phyloP scores from a whole-genome alignment of 2,797 vertebrate genomes.

The Kryptopterus vitreolus region DNA sequence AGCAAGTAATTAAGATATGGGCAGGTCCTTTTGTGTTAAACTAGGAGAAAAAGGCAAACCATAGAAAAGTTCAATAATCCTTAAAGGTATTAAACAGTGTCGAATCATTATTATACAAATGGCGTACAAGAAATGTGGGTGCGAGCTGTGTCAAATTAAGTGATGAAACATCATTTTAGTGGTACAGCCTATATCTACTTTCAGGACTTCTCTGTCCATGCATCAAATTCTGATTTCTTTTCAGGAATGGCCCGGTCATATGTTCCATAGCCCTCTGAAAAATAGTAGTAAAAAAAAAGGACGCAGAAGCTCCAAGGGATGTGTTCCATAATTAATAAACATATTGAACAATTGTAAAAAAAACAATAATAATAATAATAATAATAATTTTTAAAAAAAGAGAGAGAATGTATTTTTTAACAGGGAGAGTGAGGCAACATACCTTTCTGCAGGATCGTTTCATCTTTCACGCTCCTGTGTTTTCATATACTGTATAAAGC shows the following conservation, averaged over 20 bases:
- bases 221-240: background rate
- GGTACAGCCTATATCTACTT: background rate
- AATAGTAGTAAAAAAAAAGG: too few species aligned
- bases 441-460: conserved; percentile 34
- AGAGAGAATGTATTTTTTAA: background rate
- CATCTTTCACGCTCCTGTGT: conserved; percentile 37
- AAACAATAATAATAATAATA: background rate
- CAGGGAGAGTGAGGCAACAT: conserved; percentile 18
- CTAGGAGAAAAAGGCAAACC: background rate
- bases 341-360: background rate
- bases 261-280: background rate
- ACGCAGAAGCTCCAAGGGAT: background rate
- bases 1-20: conserved; percentile 48
- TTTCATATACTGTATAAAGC: conserved; percentile 45
- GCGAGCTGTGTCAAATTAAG: background rate
- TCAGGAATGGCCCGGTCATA: background rate
- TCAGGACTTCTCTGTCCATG: background rate
- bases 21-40: conserved; percentile 35
- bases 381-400: too few species aligned
- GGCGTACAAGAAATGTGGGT: background rate
- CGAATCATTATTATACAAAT: conserved; percentile 4
- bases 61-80: conserved; percentile 4
- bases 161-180: background rate
- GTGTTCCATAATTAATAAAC: background rate
- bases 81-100: background rate